Percentiles rank a stretch among this genome's conserved stretches.
Conservation (phyloP, 2,113 vertebrate species). For the Corythaixoides concolor region DNA sequence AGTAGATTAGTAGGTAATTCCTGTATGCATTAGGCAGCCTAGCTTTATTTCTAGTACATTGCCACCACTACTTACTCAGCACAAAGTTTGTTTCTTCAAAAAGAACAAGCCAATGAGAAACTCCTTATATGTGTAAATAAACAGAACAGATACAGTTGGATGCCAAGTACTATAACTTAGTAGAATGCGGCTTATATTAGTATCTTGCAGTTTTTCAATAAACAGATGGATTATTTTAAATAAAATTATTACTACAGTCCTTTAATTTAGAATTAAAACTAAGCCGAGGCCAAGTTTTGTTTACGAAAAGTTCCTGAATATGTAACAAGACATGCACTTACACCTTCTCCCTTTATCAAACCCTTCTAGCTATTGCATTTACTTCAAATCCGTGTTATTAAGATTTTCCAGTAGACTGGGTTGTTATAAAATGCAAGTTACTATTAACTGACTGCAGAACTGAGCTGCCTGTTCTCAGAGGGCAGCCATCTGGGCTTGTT, state of each 20-base stretch:
- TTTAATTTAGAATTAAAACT: neutral
- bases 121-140: neutral
- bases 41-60: neutral
- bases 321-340: neutral
- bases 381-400: neutral
- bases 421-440: neutral
- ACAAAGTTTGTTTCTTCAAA: conserved; percentile 11
- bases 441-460: conserved; percentile 13
- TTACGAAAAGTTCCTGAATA: neutral
- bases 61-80: neutral
- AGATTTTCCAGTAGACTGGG: neutral
- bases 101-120: neutral
- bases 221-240: neutral
- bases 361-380: neutral
- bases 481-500: conserved; percentile 78
- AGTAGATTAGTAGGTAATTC: neutral
- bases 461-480: conserved; percentile 31
- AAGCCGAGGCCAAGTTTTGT: neutral
- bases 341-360: neutral
- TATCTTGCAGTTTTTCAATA: neutral
- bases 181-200: neutral
- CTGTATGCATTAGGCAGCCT: neutral
- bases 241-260: neutral
- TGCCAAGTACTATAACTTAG: neutral
- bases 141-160: neutral